Conservation (phyloP, 2,113 vertebrate species). For the Brienomyrus longianalis region DNA sequence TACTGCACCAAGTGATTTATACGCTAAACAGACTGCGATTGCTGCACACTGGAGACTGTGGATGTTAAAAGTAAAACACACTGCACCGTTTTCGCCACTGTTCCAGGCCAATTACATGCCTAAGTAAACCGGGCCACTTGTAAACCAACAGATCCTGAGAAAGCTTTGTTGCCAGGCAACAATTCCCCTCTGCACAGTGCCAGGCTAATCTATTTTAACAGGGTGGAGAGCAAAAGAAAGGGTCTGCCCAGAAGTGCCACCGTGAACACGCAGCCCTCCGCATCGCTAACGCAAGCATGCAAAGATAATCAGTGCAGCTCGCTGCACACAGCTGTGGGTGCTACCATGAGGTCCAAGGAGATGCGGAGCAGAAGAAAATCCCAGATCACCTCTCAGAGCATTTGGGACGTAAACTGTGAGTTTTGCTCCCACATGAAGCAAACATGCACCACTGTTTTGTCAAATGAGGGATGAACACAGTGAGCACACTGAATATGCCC, state of each 20-base stretch:
- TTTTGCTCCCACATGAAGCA: not conserved
- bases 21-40: not conserved
- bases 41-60: not conserved
- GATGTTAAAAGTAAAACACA: not conserved
- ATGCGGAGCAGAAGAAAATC: not conserved
- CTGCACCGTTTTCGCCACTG: not conserved
- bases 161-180: constrained; percentile 39
- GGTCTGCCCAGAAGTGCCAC: constrained; percentile 6
- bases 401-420: not conserved
- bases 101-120: not conserved
- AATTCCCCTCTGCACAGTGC: constrained; percentile 27
- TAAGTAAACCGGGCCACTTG: constrained; percentile 5
- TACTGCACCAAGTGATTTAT: not conserved
- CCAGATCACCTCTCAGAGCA: not conserved
- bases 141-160: constrained; percentile 31
- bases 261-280: not conserved
- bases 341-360: not conserved
- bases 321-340: not conserved
- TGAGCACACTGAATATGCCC: not conserved
- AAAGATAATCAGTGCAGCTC: not conserved
- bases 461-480: not conserved
- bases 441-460: not conserved
- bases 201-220: constrained; percentile 27
- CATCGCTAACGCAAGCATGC: not conserved
- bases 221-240: constrained; percentile 22